Evolutionary conservation across 2,888 invertebrate species (phyloP).

Genomic region (Nomada hirtipes): DNA sequence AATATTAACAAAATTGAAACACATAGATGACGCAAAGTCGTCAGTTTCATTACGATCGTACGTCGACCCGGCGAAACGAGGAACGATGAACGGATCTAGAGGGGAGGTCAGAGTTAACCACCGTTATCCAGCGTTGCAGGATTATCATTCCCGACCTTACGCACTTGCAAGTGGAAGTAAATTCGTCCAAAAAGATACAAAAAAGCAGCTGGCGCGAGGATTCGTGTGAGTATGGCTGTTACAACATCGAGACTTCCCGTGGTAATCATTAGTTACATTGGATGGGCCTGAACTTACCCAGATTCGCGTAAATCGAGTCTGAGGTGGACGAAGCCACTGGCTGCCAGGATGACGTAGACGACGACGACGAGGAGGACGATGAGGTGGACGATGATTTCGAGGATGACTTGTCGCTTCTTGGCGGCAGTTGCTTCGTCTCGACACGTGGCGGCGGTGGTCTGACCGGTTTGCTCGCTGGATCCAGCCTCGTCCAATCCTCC

Average conservation of each 20-base stretch:
- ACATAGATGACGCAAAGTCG: not conserved
- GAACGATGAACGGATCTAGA: slow-evolving; percentile 34
- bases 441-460: slow-evolving; percentile 89
- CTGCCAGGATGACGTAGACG: slow-evolving; percentile 67
- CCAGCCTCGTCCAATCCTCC: slow-evolving; percentile 84
- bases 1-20: not conserved
- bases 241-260: slow-evolving; percentile 70
- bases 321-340: slow-evolving; percentile 72
- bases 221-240: slow-evolving; percentile 75
- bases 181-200: slow-evolving; percentile 4
- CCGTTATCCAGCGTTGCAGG: slow-evolving; percentile 60
- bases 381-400: slow-evolving; percentile 54
- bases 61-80: slow-evolving; percentile 64
- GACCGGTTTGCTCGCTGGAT: slow-evolving; percentile 86
- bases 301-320: slow-evolving; percentile 90
- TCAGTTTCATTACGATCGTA: slow-evolving; percentile 48
- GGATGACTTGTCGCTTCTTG: slow-evolving; percentile 69
- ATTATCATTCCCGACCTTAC: slow-evolving; percentile 37
- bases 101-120: slow-evolving; percentile 46
- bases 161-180: slow-evolving; percentile 33
- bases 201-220: slow-evolving; percentile 69
- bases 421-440: slow-evolving; percentile 82
- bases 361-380: slow-evolving; percentile 44
- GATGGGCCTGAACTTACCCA: slow-evolving; percentile 87
- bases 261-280: slow-evolving; percentile 82